Percentiles rank a stretch among this genome's conserved stretches.
Evolutionary conservation across 2,797 vertebrate species (phyloP).

Genomic region (Poeciliopsis gracilis): DNA sequence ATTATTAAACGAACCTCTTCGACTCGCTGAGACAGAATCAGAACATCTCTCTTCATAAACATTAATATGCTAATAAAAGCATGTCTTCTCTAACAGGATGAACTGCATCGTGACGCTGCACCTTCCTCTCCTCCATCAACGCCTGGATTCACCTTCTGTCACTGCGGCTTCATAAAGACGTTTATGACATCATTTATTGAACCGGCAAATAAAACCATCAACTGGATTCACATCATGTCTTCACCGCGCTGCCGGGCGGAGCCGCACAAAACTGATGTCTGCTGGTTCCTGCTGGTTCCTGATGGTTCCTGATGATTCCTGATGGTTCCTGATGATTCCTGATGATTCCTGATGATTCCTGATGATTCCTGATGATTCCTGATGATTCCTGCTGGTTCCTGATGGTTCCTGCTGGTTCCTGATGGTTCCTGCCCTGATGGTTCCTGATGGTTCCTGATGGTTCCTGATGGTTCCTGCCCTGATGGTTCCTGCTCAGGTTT

Average conservation of each 20-base stretch:
- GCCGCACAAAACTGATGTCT: not conserved
- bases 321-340: too few species aligned
- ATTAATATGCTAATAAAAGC: not conserved
- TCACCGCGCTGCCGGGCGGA: not conserved
- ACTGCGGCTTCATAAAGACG: slow-evolving; percentile 15
- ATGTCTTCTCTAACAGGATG: not conserved
- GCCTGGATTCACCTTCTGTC: slow-evolving; percentile 25
- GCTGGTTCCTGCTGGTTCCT: too few species aligned
- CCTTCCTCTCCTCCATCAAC: not conserved
- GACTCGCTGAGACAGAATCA: not conserved
- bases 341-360: too few species aligned
- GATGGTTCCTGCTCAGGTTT: not conserved
- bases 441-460: too few species aligned
- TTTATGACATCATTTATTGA: not conserved
- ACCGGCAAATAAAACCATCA: not conserved
- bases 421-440: too few species aligned
- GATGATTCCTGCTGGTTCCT: too few species aligned
- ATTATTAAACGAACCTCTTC: too few species aligned
- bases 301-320: too few species aligned
- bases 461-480: too few species aligned
- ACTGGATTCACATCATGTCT: not conserved
- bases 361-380: too few species aligned
- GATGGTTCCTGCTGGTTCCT: too few species aligned
- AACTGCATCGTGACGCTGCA: slow-evolving; percentile 4
- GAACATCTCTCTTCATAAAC: not conserved